Evolutionary conservation across 2,888 invertebrate species (phyloP), one percentile per base, ranked within the genome.

Genomic region (Trissolcus japonicus): DNA sequence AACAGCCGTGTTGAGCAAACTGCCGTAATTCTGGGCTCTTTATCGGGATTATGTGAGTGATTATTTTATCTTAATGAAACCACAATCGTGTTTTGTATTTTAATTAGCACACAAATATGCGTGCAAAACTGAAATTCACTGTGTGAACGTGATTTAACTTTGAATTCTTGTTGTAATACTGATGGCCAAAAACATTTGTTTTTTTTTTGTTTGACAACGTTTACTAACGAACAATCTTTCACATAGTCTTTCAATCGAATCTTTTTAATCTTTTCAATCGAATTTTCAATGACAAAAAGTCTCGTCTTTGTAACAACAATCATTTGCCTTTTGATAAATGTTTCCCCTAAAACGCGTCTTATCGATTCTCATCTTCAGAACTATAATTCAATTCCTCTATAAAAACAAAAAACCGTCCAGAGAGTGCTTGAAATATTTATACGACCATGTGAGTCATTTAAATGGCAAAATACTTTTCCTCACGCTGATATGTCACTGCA

Each of bases 401-500:
- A 9, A 35, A 35, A 35, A 25, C 6, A 35, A 35, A 11, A 35
- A 35, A 35, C 11, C 35, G 11, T 9, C 35, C 16, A 46, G 7
- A 46, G 46, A 16, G 46, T 2, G 14, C 25, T 1, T 46, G 14
- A 4, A 51, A 51, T 17, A 19, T 51, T 51, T 4, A 51, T 61
- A 61, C 19, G 56, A 57, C 29, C 25, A 25, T 71, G 56, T n/a
- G 35, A 71, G 9, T 50, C 57, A 59, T 63, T 71, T 63, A 53
- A 57, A 71, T 63, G 53, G 48, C 50, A 55, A 41, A 54, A 65
- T 40, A 55, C 54, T 61, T 61, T 62, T 61, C 55, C 50, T 66
- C 13, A 1, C 73, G 66, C 59, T 73, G 61, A 61, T 50, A 61
- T 73, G 61, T 50, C 60, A 66, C 61, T 73, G 66, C 67, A 67